phyloP scores from a whole-genome alignment of 2,888 invertebrate genomes.

The Baccha elongata region DNA sequence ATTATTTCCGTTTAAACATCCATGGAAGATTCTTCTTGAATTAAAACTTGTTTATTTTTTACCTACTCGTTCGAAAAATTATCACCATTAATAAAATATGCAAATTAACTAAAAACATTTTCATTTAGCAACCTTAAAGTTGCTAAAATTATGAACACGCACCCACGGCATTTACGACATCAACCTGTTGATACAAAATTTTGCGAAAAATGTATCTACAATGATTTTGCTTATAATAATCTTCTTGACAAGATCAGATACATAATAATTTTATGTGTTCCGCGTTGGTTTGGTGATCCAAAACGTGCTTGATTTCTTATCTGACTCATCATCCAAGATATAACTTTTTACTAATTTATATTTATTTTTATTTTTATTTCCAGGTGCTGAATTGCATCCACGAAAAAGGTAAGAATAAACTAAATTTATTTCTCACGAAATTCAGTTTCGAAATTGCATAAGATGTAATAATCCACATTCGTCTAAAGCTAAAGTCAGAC shows the following conservation, averaged over 20 bases:
- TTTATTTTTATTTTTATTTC: conserved; percentile 25
- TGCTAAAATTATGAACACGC: conserved; percentile 18
- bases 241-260: neutral
- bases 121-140: conserved; percentile 10
- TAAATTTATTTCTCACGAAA: conserved; percentile 55
- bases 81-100: conserved; percentile 37
- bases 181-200: conserved; percentile 35
- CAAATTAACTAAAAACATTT: conserved; percentile 23
- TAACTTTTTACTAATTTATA: conserved; percentile 28
- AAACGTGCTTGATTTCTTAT: conserved; percentile 29
- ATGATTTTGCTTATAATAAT: conserved; percentile 16
- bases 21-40: neutral
- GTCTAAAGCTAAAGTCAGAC: neutral
- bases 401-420: conserved; percentile 44
- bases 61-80: neutral
- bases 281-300: conserved; percentile 4
- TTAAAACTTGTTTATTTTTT: conserved; percentile 3
- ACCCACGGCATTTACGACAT: conserved; percentile 45
- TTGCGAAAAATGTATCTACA: neutral
- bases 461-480: conserved; percentile 32
- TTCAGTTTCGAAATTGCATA: conserved; percentile 38
- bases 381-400: conserved; percentile 52
- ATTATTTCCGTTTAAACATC: neutral
- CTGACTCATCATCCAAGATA: conserved; percentile 47
- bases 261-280: neutral